Evolutionary conservation across 2,888 invertebrate species (phyloP), one percentile per base, ranked within the genome.

Genomic region (Pseudeuparius sepicola): DNA sequence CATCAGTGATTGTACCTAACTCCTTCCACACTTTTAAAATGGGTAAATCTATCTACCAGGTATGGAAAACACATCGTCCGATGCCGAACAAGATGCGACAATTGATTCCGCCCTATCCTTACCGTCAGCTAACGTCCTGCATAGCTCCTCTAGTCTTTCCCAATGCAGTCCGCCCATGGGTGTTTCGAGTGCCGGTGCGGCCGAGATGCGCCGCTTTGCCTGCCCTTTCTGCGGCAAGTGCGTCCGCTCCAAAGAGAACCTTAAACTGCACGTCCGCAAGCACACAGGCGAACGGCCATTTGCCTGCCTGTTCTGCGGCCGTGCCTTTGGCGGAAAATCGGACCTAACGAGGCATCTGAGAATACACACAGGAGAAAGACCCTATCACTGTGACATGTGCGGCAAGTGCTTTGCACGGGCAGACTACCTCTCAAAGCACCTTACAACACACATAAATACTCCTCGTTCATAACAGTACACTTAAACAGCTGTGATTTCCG

Each of bases 151-250:
- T n/a, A n/a, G n/a, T n/a, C n/a, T n/a, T n/a, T n/a, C n/a, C 6
- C 41, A 39, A 10, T 24, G 24, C 10, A 23, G 17, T 12, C 42
- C 43, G 23, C 33, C 44, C 7, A 36, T 44, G n/a, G 23, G 34
- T 2, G 7, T 34, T 6, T 36, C 37, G 7, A 23, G 23, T 14
- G 37, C 34, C 46, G 60, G 66, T 4, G 69, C 69, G 48, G 71
- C 72, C 51, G 67, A 71, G 9, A 69, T 72, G 55, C 69, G 81
- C 40, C 72, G 84, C 37, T 87, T 87, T 60, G 85, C 87, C 16
- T 88, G 87, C 54, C 87, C 87, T 1, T 88, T 87, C 57, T 88
- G 88, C 60, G 85, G 86, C 30, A 88, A 88, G 59, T 87, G 87
- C 59, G 88, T 89, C 23, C 71, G 87, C 36, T 86, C 86, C 28